phyloP scores from a whole-genome alignment of 2,797 vertebrate genomes.

The Diglossa cyanea region DNA sequence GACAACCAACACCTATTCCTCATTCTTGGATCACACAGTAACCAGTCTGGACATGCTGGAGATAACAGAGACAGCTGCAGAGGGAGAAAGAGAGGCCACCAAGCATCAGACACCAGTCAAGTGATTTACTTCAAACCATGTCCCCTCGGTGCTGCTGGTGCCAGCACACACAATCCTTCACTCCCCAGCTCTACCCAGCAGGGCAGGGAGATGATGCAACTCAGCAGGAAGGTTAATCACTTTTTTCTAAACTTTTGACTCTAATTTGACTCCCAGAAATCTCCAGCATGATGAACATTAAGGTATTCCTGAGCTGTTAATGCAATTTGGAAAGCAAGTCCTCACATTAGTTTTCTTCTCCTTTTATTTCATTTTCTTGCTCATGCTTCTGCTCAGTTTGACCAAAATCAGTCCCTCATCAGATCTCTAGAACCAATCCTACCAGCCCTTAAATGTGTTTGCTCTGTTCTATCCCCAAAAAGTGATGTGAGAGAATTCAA shows the following conservation, averaged over 20 bases:
- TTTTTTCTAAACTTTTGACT: not conserved
- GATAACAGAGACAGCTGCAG: not conserved
- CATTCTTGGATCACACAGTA: not conserved
- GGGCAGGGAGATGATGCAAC: not conserved
- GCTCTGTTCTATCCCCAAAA: not conserved
- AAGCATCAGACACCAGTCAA: not conserved
- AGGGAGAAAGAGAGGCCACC: not conserved
- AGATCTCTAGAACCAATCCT: not conserved
- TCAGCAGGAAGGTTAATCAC: not conserved
- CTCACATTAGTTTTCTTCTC: fast-evolving
- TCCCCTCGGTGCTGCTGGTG: not conserved
- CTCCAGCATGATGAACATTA: not conserved
- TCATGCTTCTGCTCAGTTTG: not conserved
- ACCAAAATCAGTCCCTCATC: not conserved
- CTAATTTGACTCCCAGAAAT: not conserved
- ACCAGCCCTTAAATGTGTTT: not conserved
- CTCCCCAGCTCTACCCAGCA: not conserved
- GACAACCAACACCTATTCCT: conserved; percentile 6
- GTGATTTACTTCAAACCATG: not conserved
- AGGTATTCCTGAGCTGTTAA: not conserved
- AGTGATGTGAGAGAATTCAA: not conserved
- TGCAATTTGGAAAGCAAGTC: not conserved
- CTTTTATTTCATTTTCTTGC: not conserved
- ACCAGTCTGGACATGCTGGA: not conserved
- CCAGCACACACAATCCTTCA: not conserved